These are phyloP conservation scores for Dryobotodes eremita DNA, from an alignment of 2,888 invertebrate genomes.

Conservation along the genomic window DNA sequence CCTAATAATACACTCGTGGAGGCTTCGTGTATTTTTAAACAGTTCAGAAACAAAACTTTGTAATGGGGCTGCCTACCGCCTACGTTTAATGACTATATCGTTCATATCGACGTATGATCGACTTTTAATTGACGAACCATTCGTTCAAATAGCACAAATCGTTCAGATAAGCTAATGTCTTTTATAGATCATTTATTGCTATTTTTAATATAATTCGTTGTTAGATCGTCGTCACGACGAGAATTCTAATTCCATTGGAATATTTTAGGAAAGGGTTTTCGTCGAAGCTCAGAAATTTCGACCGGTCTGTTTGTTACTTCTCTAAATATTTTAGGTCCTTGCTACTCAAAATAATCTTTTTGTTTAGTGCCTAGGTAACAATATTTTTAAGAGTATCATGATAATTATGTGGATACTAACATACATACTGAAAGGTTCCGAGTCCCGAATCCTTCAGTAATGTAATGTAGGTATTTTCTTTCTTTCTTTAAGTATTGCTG, in stretches of 20 bases:
- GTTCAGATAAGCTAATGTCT: slow-evolving; percentile 21
- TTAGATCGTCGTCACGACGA: too few species aligned
- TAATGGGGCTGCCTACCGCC: not conserved
- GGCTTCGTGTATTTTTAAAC: not conserved
- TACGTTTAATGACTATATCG: not conserved
- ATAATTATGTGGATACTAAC: not conserved
- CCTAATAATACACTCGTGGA: not conserved
- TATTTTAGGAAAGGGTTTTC: not conserved
- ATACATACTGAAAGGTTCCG: not conserved
- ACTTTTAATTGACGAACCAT: slow-evolving; percentile 33
- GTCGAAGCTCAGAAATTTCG: not conserved
- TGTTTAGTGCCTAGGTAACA: not conserved
- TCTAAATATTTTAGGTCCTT: not conserved
- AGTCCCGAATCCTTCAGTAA: not conserved
- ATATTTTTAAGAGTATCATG: not conserved
- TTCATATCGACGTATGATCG: slow-evolving; percentile 9
- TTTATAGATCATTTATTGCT: not conserved
- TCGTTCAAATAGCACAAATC: not conserved
- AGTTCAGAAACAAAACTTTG: not conserved
- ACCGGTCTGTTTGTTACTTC: not conserved
- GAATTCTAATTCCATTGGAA: not conserved
- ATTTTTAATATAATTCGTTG: not conserved
- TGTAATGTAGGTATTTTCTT: not conserved
- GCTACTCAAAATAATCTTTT: not conserved
- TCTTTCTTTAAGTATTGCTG: not conserved